These are phyloP conservation scores for Drosophila kuntzei DNA, from an alignment of 2,888 invertebrate genomes.

Conservation along the genomic window DNA sequence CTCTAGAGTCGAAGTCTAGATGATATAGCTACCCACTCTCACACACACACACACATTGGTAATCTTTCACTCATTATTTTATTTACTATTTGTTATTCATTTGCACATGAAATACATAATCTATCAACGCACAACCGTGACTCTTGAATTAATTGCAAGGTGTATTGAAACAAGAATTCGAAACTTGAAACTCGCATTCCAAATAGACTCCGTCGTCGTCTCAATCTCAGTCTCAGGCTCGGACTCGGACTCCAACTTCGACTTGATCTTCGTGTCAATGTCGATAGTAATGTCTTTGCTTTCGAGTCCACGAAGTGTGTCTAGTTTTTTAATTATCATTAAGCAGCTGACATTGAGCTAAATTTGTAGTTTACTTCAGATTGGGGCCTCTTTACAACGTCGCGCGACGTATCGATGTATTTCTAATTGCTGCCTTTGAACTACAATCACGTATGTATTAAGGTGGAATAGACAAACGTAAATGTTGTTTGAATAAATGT, in stretches of 20 bases:
- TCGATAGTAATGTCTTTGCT: constrained; percentile 34
- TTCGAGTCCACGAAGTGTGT: constrained; percentile 26
- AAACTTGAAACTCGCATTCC: constrained; percentile 2
- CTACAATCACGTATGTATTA: constrained; percentile 28
- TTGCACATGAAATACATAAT: constrained; percentile 21
- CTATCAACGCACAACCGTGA: constrained; percentile 32
- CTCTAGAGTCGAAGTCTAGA: constrained; percentile 9
- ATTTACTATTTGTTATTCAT: constrained; percentile 11
- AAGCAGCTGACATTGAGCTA: constrained; percentile 76
- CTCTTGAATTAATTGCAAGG: constrained; percentile 57
- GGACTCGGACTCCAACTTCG: neutral
- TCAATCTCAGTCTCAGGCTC: neutral
- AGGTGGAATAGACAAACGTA: neutral
- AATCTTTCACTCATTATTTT: constrained; percentile 3
- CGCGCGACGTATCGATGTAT: constrained; percentile 36
- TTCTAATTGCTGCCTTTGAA: constrained; percentile 25
- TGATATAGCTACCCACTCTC: constrained; percentile 19
- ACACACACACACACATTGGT: neutral
- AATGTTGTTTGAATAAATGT: constrained; percentile 7
- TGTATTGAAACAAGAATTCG: constrained; percentile 47
- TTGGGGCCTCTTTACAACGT: constrained; percentile 28
- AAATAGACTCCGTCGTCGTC: neutral
- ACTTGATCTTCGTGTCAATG: constrained; percentile 38
- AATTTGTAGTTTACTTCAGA: constrained; percentile 46
- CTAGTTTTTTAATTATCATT: constrained; percentile 54